Conservation (phyloP, 2,888 invertebrate genomes). For the Elysia crispata region DNA sequence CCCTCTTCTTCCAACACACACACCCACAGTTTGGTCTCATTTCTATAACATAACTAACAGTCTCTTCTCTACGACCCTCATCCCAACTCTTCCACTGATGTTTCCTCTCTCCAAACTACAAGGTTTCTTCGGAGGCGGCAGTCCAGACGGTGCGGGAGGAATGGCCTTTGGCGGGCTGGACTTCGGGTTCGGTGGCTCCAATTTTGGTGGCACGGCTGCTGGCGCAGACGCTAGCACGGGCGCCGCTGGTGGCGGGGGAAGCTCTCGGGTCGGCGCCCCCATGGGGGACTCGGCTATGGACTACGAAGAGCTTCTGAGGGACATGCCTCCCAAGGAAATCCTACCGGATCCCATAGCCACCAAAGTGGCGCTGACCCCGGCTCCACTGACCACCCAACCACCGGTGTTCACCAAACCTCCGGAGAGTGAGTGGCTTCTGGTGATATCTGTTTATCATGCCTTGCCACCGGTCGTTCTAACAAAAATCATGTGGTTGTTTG, state of each 20-base stretch:
- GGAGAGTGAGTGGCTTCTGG: background rate
- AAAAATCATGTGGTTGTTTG: too few relatives aligned
- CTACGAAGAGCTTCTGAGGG: background rate
- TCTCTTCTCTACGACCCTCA: too few relatives aligned
- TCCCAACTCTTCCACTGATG: background rate
- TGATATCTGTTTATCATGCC: too few relatives aligned
- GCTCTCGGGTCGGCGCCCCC: background rate
- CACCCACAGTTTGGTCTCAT: too few relatives aligned
- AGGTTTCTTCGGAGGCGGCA: conserved; percentile 10
- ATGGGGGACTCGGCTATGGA: background rate
- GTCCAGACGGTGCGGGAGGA: conserved; percentile 13
- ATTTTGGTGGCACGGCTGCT: background rate
- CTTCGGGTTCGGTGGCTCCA: background rate
- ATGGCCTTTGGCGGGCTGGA: conserved; percentile 3
- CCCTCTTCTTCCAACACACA: too few relatives aligned
- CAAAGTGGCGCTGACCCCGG: background rate
- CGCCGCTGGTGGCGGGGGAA: background rate
- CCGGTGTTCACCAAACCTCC: background rate
- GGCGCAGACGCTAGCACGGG: background rate
- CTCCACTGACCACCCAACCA: background rate
- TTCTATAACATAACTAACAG: too few relatives aligned
- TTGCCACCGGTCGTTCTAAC: too few relatives aligned
- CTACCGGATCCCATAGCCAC: conserved; percentile 11
- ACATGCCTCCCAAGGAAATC: background rate
- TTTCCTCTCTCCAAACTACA: background rate